Percentiles rank a stretch among this genome's conserved stretches.
phyloP scores from a whole-genome alignment of 2,797 vertebrate species.

The Eutrigla gurnardus region DNA sequence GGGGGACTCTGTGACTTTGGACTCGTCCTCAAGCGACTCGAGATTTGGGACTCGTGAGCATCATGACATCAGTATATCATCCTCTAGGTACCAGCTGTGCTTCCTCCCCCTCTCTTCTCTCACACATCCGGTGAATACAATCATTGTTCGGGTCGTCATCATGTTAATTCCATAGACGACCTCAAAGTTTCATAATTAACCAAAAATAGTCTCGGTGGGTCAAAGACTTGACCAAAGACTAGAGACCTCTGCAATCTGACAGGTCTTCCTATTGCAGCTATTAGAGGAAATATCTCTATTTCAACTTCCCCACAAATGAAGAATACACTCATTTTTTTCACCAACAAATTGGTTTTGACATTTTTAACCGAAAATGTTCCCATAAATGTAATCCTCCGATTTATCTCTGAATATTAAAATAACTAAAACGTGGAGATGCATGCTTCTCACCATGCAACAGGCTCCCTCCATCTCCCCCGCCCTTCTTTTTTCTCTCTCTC shows the following conservation, averaged over 20 bases:
- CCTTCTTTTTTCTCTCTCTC: conserved; percentile 6
- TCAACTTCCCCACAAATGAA: conserved; percentile 1
- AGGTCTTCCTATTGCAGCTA: conserved; percentile 42
- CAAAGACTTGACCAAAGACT: too few species aligned
- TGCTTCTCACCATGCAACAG: neutral
- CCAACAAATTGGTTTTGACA: conserved; percentile 1
- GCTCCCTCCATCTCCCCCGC: neutral
- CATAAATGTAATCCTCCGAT: neutral
- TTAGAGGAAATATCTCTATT: conserved; percentile 32
- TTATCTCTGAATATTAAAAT: neutral
- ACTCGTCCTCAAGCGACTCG: too few species aligned
- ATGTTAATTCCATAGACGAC: too few species aligned
- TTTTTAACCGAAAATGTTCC: neutral
- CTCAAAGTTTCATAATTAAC: too few species aligned
- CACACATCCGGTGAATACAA: too few species aligned
- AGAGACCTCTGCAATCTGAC: conserved; percentile 18
- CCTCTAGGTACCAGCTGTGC: too few species aligned
- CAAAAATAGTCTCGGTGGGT: too few species aligned
- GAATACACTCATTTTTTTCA: neutral
- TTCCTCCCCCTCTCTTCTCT: too few species aligned
- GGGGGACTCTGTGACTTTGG: too few species aligned
- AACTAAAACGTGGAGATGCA: neutral
- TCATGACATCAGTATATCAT: too few species aligned
- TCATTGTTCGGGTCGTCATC: too few species aligned
- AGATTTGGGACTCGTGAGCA: too few species aligned